Evolutionary conservation across 2,888 invertebrate genomes (phyloP), one percentile per base, ranked within the genome.

Genomic region (Spilarctia lutea): DNA sequence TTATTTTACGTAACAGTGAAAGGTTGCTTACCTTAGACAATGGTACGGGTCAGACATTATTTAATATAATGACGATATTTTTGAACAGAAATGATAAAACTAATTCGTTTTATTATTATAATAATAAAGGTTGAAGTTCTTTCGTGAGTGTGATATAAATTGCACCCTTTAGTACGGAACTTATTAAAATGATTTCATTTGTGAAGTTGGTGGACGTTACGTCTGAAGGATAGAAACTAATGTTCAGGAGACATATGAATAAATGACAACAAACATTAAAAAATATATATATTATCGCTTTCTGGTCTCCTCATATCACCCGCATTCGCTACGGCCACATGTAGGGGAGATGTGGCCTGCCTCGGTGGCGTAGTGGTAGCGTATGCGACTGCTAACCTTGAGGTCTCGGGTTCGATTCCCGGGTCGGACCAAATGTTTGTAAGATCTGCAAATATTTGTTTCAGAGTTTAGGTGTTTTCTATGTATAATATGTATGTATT

Each of bases 1-100:
- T 24, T 33, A 67, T 78, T 82, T 80, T 80, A 79, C 56, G 65
- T 72, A 78, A 75, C 33, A 65, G 72, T 65, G 52, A 74, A 65
- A 69, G 70, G 68, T 76, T 74, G 69, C 27, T 16, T 71, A 71
- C 33, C 67, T 45, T 70, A 68, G 52, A 70, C 72, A 67, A 56
- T 56, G n/a, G 52, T 24, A 56, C 11, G n/a, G 52, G 52, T 45
- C 72, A 68, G 52, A 70, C 69, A 67, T 67, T 42, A 60, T 30
- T 72, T 52, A 75, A 72, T 69, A 72, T 72, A 72, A 72, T 56
- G n/a, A 24, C n/a, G 2, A 39, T 65, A 48, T 67, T 69, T 45
- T 45, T 30, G 52, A 27, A 63, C 20, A 39, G 60, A 24, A 66
- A 71, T 68, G 18, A 65, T 45, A 70, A 11, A 45, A 13, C 11